Conservation (phyloP, 2,113 vertebrate species). For the Psephotus haematonotus region DNA sequence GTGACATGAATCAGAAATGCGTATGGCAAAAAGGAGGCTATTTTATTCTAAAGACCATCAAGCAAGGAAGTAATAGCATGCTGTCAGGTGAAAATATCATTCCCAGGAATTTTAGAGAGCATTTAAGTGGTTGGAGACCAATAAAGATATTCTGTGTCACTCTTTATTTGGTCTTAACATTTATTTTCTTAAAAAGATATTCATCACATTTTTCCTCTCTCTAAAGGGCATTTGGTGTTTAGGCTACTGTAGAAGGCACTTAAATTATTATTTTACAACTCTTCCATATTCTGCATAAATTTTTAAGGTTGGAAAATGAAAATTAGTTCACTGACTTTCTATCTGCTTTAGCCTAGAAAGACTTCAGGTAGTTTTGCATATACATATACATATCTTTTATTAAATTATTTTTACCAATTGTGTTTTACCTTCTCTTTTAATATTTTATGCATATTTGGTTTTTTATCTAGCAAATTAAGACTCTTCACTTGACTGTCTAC, state of each 20-base stretch:
- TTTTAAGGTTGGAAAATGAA: neutral
- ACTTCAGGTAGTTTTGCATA: neutral
- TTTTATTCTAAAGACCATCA: neutral
- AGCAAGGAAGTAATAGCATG: neutral
- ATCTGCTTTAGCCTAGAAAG: neutral
- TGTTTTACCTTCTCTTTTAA: neutral
- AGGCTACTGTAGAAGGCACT: neutral
- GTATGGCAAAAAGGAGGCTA: neutral
- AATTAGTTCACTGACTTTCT: neutral
- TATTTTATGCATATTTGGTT: neutral
- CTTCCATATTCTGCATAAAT: neutral
- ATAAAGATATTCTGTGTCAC: neutral
- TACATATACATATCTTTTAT: neutral
- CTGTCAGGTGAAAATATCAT: neutral
- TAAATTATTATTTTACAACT: neutral
- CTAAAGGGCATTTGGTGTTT: neutral
- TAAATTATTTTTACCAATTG: neutral
- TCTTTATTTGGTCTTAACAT: neutral
- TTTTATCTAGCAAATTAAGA: neutral
- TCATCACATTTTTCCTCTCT: neutral
- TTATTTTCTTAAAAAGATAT: neutral
- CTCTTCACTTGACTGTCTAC: neutral
- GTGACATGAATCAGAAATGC: neutral
- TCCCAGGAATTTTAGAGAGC: neutral
- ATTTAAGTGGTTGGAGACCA: neutral